Evolutionary conservation across 1,140 invertebrate genomes (phyloP).

Genomic region (Drosophila parabipectinata): DNA sequence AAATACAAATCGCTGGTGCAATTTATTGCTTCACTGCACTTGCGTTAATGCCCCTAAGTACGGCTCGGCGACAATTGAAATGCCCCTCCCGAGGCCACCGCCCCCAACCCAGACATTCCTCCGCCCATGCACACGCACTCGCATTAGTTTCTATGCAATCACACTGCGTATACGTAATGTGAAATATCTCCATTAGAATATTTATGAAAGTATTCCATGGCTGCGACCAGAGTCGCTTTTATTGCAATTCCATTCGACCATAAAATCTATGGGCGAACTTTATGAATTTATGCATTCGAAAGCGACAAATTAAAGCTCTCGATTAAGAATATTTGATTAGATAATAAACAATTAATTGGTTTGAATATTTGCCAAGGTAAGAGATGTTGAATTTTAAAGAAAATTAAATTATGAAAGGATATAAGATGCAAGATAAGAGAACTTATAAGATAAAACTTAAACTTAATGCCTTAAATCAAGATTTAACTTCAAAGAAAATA

Average conservation of each 20-base stretch:
- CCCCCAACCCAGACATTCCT: background rate
- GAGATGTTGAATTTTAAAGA: background rate
- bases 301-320: background rate
- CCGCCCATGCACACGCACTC: background rate
- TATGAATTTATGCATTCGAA: conserved; percentile 15
- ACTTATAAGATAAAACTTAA: conserved; percentile 3
- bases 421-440: background rate
- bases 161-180: conserved; percentile 50
- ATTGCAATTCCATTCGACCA: conserved; percentile 40
- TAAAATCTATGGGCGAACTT: conserved; percentile 20
- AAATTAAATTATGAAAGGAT: background rate
- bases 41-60: conserved; percentile 55
- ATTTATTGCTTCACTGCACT: conserved; percentile 59
- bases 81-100: background rate
- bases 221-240: conserved; percentile 16
- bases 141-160: conserved; percentile 31
- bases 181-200: conserved; percentile 26
- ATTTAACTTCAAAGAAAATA: background rate
- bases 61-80: conserved; percentile 51
- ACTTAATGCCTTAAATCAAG: background rate
- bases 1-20: conserved; percentile 45
- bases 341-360: background rate
- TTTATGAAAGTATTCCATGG: conserved; percentile 21
- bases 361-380: background rate
- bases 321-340: conserved; percentile 8